Evolutionary conservation across 2,888 invertebrate species (phyloP).

Genomic region (Lumbricus terrestris): DNA sequence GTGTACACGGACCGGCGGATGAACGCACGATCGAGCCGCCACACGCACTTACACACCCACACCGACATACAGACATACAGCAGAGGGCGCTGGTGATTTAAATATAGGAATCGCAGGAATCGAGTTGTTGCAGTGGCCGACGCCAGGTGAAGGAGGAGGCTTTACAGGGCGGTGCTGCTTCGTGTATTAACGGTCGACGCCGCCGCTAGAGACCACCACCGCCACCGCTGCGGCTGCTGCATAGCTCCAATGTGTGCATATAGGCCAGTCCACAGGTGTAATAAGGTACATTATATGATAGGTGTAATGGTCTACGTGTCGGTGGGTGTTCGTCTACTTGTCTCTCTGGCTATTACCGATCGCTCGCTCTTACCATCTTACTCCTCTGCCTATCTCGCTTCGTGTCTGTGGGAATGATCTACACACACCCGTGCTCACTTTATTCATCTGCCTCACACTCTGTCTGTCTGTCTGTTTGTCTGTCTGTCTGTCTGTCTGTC

Average conservation of each 20-base stretch:
- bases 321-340: background rate
- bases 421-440: background rate
- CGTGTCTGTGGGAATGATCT: background rate
- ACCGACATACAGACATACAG: background rate
- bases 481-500: background rate
- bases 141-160: background rate
- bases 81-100: background rate
- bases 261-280: background rate
- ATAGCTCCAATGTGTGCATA: no score
- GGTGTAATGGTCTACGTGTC: no score
- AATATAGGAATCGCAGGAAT: background rate
- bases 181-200: background rate
- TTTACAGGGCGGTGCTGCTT: background rate
- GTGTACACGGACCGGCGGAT: background rate
- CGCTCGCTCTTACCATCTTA: background rate
- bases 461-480: background rate
- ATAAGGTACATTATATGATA: no score
- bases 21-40: background rate
- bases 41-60: background rate
- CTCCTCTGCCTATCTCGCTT: background rate
- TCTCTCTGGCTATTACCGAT: background rate
- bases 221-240: background rate
- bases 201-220: background rate
- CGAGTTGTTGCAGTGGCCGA: background rate
- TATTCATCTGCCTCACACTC: background rate